Base-by-base conservation (phyloP, 2,113 vertebrate species). In the Cygnus atratus region DNA sequence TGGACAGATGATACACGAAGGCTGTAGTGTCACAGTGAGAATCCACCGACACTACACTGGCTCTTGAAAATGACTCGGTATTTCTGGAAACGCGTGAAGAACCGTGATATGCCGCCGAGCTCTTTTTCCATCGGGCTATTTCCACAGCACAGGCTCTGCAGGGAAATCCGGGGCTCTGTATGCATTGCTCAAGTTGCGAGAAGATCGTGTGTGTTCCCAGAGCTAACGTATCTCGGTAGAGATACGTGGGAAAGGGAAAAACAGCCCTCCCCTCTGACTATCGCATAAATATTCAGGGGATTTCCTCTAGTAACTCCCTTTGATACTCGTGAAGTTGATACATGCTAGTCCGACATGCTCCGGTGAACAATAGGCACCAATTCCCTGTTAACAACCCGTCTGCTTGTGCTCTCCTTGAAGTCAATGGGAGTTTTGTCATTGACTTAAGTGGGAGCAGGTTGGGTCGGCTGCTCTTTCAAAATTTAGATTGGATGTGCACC, bases 241-340 rank as follows among this genome's bases (percentile, higher is more conserved):
- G 74, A 35, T 59, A 87, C 18, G 43, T 19, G 44, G 71, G 31
- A 84, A 54, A 93, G 74, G 66, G 63, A 28, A 62, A 87, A 91
- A 3, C 55, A 92, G 66, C 71, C 65, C 26, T 65, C 48, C 66
- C 66, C 73, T 88, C 54, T 9, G 20, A 76, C 71, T 35, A 25
- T 13, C 1, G 0, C 55, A 91, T 94, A 97, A 96, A 96, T 96
- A 96, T 94, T 96, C 93, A 92, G 91, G 93, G 74, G 81, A 91
- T 96, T 96, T 96, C 93, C 92, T 96, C 95, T 35, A 82, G 87
- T 94, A 87, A 91, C 67, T 97, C 92, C 95, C 87, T 96, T 94
- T 95, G 92, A 95, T 94, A 70, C 90, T 93, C 77, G 46, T 52
- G 84, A 77, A 88, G 94, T 88, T 80, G 95, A 92, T 95, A 91